A percentile compares a stretch with the other conserved stretches of the same genome.
Conservation (phyloP, 2,797 vertebrate species). For the Avahi laniger region DNA sequence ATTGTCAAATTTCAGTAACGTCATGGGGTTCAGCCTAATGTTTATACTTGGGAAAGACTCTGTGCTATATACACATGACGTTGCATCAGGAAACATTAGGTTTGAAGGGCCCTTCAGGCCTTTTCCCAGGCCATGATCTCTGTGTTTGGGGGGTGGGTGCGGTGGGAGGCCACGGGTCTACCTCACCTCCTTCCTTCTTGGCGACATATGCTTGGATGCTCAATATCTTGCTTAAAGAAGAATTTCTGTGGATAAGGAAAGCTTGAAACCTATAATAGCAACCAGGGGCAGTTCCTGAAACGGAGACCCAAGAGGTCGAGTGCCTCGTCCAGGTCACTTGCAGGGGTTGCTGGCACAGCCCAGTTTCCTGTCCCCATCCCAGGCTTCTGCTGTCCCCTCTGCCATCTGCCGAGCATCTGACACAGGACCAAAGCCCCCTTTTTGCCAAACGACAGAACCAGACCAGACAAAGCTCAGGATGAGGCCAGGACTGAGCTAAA, state of each 20-base stretch:
- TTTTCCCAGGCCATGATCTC: background rate
- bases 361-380: background rate
- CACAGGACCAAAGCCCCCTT: background rate
- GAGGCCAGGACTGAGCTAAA: background rate
- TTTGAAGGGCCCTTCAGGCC: background rate
- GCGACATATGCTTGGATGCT: background rate
- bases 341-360: background rate
- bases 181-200: background rate
- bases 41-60: background rate
- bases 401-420: too few relatives aligned
- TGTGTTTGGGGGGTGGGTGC: rapidly evolving
- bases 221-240: background rate
- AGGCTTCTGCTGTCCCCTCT: background rate
- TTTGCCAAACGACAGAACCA: background rate
- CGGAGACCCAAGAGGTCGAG: background rate
- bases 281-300: background rate
- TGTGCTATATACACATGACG: background rate
- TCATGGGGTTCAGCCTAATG: background rate
- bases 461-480: background rate
- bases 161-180: background rate
- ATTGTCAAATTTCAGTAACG: background rate
- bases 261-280: background rate
- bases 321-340: background rate
- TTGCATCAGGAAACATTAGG: background rate
- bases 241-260: background rate